Conservation (phyloP, 2,888 invertebrate genomes). For the Cactoblastis cactorum region DNA sequence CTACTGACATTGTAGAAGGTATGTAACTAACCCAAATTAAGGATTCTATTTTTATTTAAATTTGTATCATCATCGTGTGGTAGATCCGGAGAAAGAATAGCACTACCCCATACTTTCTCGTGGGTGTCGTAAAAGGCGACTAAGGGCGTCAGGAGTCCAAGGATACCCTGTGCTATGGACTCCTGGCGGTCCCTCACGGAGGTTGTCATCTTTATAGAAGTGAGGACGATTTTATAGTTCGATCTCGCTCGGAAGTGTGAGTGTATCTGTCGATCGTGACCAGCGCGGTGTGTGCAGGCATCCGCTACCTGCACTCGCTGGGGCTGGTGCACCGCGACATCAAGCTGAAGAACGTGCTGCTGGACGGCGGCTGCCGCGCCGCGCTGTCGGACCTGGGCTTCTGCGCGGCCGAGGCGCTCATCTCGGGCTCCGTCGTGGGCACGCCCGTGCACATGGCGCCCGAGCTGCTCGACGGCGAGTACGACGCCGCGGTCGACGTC, state of each 20-base stretch:
- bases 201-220: too few relatives aligned
- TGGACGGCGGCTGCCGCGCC: conserved; percentile 86
- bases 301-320: conserved; percentile 92
- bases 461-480: conserved; percentile 88
- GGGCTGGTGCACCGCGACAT: conserved; percentile 94
- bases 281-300: conserved; percentile 76
- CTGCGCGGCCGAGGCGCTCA: conserved; percentile 93
- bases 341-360: conserved; percentile 92
- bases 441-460: conserved; percentile 96
- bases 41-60: too few relatives aligned
- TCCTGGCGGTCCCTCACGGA: too few relatives aligned
- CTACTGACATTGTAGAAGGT: conserved; percentile 90
- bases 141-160: too few relatives aligned
- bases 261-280: too few relatives aligned
- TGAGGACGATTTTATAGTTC: too few relatives aligned
- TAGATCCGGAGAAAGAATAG: too few relatives aligned
- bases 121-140: too few relatives aligned
- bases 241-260: too few relatives aligned
- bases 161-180: too few relatives aligned
- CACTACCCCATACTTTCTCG: too few relatives aligned
- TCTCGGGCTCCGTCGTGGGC: conserved; percentile 93
- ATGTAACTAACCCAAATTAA: background rate
- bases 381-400: conserved; percentile 93
- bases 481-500: conserved; percentile 91
- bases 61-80: too few relatives aligned